Evolutionary conservation across 2,888 invertebrate genomes (phyloP).

Genomic region (Teleogryllus oceanicus): DNA sequence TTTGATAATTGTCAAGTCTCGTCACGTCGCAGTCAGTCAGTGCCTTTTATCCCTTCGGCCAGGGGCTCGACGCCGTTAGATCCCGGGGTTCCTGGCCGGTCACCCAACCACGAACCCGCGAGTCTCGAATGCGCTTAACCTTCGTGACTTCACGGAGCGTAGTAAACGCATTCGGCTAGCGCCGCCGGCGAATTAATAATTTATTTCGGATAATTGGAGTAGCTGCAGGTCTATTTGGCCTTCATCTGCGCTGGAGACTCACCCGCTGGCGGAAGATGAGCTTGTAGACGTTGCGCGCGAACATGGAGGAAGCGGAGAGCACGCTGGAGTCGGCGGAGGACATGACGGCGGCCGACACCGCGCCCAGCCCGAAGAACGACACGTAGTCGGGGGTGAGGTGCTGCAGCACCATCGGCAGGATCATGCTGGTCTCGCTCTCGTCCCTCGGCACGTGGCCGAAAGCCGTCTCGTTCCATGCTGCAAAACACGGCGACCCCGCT

Average conservation of each 20-base stretch:
- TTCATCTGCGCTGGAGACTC: constrained; percentile 41
- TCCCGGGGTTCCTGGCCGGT: no score
- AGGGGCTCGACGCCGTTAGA: no score
- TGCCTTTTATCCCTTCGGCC: no score
- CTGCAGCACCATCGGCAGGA: constrained; percentile 94
- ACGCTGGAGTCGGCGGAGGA: constrained; percentile 98
- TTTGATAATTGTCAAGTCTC: no score
- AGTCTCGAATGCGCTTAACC: no score
- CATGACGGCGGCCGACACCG: constrained; percentile 99
- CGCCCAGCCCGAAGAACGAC: constrained; percentile 96
- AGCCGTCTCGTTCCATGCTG: constrained; percentile 94
- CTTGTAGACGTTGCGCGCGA: constrained; percentile 97
- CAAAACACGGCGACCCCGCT: constrained; percentile 32
- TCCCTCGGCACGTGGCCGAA: constrained; percentile 75
- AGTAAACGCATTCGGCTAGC: no score
- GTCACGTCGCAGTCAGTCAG: no score
- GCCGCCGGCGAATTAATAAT: no score
- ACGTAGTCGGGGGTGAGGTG: constrained; percentile 94
- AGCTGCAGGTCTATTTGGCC: no score
- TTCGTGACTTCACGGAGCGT: no score
- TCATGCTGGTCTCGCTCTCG: constrained; percentile 86
- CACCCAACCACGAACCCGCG: no score
- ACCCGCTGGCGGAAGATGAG: constrained; percentile 91
- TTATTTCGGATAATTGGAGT: no score
- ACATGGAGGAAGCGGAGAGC: constrained; percentile 97